These are phyloP conservation scores for Teinopalpus imperialis DNA, from an alignment of 2,888 invertebrate genomes.

Conservation along the genomic window DNA sequence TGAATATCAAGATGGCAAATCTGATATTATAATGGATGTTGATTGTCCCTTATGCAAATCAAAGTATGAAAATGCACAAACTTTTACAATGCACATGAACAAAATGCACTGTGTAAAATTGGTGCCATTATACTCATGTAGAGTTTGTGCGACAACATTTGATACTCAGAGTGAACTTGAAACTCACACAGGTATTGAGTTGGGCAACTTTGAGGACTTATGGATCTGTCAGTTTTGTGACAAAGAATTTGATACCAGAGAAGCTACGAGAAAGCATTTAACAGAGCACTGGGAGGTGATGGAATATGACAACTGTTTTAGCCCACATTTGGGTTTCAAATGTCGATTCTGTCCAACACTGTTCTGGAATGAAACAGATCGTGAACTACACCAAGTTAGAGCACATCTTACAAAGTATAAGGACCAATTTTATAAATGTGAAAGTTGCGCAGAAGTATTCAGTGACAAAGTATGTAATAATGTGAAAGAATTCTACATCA, in stretches of 20 bases:
- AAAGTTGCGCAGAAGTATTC: slow-evolving; percentile 56
- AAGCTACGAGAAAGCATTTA: slow-evolving; percentile 55
- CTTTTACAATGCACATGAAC: slow-evolving; percentile 54
- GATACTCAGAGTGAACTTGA: slow-evolving; percentile 57
- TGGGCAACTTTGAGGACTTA: slow-evolving; percentile 65
- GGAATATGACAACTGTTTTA: slow-evolving; percentile 69
- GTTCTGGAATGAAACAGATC: slow-evolving; percentile 76
- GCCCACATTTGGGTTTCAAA: slow-evolving; percentile 74
- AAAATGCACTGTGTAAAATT: slow-evolving; percentile 64
- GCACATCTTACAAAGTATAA: slow-evolving; percentile 56
- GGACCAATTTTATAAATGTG: slow-evolving; percentile 67
- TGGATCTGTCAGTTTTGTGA: slow-evolving; percentile 80
- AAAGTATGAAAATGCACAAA: slow-evolving; percentile 42
- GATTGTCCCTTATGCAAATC: slow-evolving; percentile 58
- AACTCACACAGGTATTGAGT: slow-evolving; percentile 52
- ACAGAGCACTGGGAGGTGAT: slow-evolving; percentile 58
- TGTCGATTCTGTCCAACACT: slow-evolving; percentile 71
- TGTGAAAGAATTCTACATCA: too few relatives aligned
- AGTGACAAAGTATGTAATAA: slow-evolving; percentile 71
- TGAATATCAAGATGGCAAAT: slow-evolving; percentile 46
- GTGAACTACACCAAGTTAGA: slow-evolving; percentile 67
- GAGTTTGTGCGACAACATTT: slow-evolving; percentile 65
- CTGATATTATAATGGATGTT: slow-evolving; percentile 43
- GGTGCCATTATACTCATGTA: slow-evolving; percentile 57
- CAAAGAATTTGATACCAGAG: slow-evolving; percentile 66